Conservation (phyloP, 2,797 vertebrate species). For the Rhadinocentrus ornatus region DNA sequence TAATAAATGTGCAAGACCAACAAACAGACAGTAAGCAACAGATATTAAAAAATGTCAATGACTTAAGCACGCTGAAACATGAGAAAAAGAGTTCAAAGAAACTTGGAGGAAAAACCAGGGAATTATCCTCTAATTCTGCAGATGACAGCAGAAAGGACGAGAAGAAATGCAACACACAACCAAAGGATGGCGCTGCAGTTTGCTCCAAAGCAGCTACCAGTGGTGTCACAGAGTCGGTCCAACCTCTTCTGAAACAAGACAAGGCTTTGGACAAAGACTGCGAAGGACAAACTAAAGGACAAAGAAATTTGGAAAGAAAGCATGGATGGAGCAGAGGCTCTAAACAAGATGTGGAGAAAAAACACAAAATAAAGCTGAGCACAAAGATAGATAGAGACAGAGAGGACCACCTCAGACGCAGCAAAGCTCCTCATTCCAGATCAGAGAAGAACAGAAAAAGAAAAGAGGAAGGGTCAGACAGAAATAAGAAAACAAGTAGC, state of each 20-base stretch:
- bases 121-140: conserved; percentile 51
- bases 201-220: conserved; percentile 85
- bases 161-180: conserved; percentile 6
- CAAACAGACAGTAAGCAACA: background rate
- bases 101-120: conserved; percentile 40
- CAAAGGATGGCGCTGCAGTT: conserved; percentile 82
- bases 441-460: conserved; percentile 87
- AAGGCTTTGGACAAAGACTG: conserved; percentile 85
- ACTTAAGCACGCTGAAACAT: conserved; percentile 79
- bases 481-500: conserved; percentile 61
- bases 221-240: conserved; percentile 70
- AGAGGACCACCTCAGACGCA: conserved; percentile 66
- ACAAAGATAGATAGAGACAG: conserved; percentile 68
- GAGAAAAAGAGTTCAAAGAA: conserved; percentile 85
- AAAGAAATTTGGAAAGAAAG: conserved; percentile 78
- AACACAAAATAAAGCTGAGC: conserved; percentile 83
- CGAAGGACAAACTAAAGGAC: conserved; percentile 85
- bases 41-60: no score
- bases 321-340: conserved; percentile 75
- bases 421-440: conserved; percentile 80
- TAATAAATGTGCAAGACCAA: conserved; percentile 50
- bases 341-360: conserved; percentile 77
- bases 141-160: conserved; percentile 84
- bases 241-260: conserved; percentile 44
- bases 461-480: conserved; percentile 82